These are phyloP conservation scores for Phyllopteryx taeniolatus DNA, from an alignment of 2,113 vertebrate genomes.

Conservation along the genomic window DNA sequence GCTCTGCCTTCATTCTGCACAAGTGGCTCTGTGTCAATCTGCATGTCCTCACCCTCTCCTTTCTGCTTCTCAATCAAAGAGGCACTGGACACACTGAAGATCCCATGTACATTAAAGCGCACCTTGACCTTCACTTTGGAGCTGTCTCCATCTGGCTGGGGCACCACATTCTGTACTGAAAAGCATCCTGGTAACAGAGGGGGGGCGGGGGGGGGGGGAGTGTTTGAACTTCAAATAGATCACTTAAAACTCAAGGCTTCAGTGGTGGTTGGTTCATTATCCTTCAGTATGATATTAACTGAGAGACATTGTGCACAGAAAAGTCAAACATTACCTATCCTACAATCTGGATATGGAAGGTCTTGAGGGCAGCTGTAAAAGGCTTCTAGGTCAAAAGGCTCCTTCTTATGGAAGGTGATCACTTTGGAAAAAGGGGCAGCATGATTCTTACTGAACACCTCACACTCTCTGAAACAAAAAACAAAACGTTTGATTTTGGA, in stretches of 20 bases:
- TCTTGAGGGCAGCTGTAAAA: conserved; percentile 88
- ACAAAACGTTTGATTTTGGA: conserved; percentile 24
- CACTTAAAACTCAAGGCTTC: not conserved
- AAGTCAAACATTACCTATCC: conserved; percentile 81
- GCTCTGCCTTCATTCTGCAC: conserved; percentile 81
- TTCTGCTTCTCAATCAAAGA: conserved; percentile 88
- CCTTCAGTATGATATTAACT: not conserved
- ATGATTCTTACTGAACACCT: conserved; percentile 92
- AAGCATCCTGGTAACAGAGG: conserved; percentile 77
- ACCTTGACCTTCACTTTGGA: conserved; percentile 96
- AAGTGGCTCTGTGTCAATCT: conserved; percentile 83
- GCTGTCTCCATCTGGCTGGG: conserved; percentile 87
- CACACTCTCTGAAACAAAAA: conserved; percentile 81
- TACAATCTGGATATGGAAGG: conserved; percentile 87
- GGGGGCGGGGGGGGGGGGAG: conserved; percentile 13
- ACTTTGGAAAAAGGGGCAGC: conserved; percentile 94
- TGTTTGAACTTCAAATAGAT: not conserved
- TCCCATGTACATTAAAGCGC: conserved; percentile 87
- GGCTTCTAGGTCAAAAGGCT: conserved; percentile 92
- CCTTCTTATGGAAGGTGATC: conserved; percentile 96
- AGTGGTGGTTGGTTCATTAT: not conserved
- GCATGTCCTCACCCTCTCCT: conserved; percentile 74
- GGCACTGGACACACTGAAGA: conserved; percentile 89
- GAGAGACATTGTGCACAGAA: not conserved
- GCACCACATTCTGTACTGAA: conserved; percentile 86